Evolutionary conservation across 1,140 invertebrate species (phyloP).

Genomic region (Micrasema longulum): DNA sequence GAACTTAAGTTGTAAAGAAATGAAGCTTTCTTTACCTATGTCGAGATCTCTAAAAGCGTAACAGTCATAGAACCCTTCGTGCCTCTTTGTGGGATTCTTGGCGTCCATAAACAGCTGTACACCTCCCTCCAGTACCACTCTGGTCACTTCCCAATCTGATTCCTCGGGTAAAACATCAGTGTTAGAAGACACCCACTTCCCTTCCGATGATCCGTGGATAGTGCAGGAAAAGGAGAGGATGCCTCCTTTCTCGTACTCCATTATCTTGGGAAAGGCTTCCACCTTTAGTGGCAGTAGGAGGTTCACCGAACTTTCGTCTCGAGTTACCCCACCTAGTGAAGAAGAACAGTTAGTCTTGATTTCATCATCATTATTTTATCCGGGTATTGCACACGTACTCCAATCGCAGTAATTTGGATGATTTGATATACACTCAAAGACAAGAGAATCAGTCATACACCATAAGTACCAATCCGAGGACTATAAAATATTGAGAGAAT

Average conservation of each 20-base stretch:
- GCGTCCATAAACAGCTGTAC: constrained; percentile 37
- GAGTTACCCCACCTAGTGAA: constrained; percentile 38
- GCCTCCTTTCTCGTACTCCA: constrained; percentile 38
- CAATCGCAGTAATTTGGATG: too few relatives aligned
- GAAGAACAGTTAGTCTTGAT: too few relatives aligned
- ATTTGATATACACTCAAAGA: too few relatives aligned
- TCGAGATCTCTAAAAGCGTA: constrained; percentile 19
- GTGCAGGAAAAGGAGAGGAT: constrained; percentile 38
- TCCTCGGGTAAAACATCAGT: background rate
- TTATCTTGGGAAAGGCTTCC: constrained; percentile 23
- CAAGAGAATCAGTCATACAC: too few relatives aligned
- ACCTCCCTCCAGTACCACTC: background rate
- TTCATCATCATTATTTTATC: too few relatives aligned
- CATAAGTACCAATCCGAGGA: too few relatives aligned
- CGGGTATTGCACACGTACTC: too few relatives aligned
- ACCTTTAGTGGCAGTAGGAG: constrained; percentile 41
- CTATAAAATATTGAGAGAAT: too few relatives aligned
- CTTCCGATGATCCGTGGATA: constrained; percentile 35
- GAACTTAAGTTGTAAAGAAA: too few relatives aligned
- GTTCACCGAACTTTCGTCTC: constrained; percentile 27
- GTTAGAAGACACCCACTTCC: constrained; percentile 30
- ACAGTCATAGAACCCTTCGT: constrained; percentile 38
- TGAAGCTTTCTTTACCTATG: too few relatives aligned
- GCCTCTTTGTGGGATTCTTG: constrained; percentile 8
- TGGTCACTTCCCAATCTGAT: constrained; percentile 9